phyloP scores from a whole-genome alignment of 2,113 vertebrate species.

The Silurus glanis region DNA sequence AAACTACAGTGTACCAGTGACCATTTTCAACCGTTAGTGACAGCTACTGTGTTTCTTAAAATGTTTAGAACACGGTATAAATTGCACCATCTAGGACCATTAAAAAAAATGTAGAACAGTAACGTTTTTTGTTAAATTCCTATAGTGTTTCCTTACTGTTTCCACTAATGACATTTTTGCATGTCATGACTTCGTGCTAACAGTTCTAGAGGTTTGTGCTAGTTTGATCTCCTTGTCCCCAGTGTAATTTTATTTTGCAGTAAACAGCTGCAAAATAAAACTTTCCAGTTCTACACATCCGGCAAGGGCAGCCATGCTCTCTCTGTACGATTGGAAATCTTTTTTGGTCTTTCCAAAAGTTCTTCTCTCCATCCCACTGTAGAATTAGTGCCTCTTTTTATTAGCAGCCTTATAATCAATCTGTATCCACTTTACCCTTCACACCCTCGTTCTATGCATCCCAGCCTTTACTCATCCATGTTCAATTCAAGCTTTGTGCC shows the following conservation, averaged over 20 bases:
- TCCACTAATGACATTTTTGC: too few relatives aligned
- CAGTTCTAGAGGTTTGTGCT: neutral
- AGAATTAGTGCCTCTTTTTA: neutral
- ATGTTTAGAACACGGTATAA: too few relatives aligned
- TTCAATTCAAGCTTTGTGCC: neutral
- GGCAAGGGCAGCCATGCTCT: neutral
- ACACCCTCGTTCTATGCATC: neutral
- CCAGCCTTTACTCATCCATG: neutral
- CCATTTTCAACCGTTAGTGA: too few relatives aligned
- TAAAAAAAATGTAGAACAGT: too few relatives aligned
- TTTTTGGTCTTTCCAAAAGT: neutral
- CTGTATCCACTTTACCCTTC: neutral
- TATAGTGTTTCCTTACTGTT: too few relatives aligned
- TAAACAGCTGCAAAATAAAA: neutral
- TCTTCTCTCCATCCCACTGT: neutral
- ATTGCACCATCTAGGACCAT: too few relatives aligned
- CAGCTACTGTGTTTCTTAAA: too few relatives aligned
- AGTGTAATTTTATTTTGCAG: neutral
- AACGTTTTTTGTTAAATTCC: too few relatives aligned
- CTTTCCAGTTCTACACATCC: neutral
- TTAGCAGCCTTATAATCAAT: neutral
- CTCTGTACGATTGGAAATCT: neutral
- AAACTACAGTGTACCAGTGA: too few relatives aligned
- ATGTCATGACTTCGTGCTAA: neutral
- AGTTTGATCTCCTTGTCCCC: neutral